Evolutionary conservation across 1,140 invertebrate genomes (phyloP).

Genomic region (Aphis gossypii): DNA sequence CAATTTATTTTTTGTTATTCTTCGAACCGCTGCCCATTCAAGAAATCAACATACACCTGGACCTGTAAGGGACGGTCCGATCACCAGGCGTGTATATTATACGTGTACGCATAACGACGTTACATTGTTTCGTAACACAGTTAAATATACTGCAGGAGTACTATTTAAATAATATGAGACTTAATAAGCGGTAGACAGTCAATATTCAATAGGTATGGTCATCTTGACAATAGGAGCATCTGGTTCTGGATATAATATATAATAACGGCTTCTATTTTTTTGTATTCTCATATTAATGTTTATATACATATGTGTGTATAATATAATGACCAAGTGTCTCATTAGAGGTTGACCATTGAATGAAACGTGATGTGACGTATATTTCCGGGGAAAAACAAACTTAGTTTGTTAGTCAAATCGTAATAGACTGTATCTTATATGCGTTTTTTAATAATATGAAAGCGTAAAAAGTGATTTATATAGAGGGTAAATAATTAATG

Average conservation of each 20-base stretch:
- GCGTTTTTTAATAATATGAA: background rate
- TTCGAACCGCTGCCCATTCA: constrained; percentile 42
- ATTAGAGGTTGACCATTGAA: constrained; percentile 52
- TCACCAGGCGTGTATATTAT: background rate
- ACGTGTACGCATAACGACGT: constrained; percentile 36
- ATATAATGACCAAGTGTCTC: constrained; percentile 51
- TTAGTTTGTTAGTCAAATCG: background rate
- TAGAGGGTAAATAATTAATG: background rate
- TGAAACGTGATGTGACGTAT: constrained; percentile 26
- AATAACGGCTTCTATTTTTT: constrained; percentile 45
- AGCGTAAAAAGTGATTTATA: constrained; percentile 21
- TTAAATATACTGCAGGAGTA: constrained; percentile 26
- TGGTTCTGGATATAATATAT: constrained; percentile 8
- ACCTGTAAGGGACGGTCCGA: constrained; percentile 26
- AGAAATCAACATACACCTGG: constrained; percentile 53
- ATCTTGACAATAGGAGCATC: constrained; percentile 47
- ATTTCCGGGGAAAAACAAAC: constrained; percentile 36
- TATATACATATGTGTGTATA: background rate
- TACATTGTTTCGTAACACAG: constrained; percentile 50
- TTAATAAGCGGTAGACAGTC: constrained; percentile 55
- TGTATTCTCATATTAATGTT: background rate
- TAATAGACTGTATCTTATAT: too few species aligned
- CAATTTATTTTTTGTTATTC: constrained; percentile 8
- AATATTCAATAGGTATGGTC: constrained; percentile 44
- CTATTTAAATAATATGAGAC: constrained; percentile 37